These are phyloP conservation scores for Arnoldichthys spilopterus DNA, from an alignment of 2,797 vertebrate genomes.

Conservation along the genomic window DNA sequence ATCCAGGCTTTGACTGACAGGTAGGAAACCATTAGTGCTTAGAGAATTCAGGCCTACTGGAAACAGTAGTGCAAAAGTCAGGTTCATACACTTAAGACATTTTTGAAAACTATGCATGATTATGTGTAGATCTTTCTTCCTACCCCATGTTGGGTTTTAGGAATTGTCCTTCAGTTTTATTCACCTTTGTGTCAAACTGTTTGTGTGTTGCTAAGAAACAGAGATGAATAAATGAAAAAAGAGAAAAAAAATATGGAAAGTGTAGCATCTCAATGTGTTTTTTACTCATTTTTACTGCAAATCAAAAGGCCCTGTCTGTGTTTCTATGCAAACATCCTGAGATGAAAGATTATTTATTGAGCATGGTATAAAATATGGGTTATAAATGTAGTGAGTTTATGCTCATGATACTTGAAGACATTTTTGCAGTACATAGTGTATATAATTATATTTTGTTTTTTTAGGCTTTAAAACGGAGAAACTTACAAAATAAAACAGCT, in stretches of 20 bases:
- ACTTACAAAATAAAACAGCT: no score
- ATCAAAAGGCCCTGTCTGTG: conserved; percentile 38
- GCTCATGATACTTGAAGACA: background rate
- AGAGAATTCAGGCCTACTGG: background rate
- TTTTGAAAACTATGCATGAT: background rate
- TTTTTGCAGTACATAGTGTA: background rate
- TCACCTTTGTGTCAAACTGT: conserved; percentile 46
- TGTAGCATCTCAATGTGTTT: conserved; percentile 2
- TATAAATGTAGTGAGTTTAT: background rate
- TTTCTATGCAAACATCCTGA: conserved; percentile 53
- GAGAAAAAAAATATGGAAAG: background rate
- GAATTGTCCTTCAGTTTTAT: conserved; percentile 22
- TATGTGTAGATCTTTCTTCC: conserved; percentile 8
- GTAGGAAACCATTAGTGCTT: background rate
- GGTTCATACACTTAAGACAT: background rate
- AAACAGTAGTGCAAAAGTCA: background rate
- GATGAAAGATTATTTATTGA: background rate
- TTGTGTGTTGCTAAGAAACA: conserved; percentile 48
- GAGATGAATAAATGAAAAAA: conserved; percentile 1
- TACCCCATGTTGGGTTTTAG: background rate
- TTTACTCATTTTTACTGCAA: conserved; percentile 1
- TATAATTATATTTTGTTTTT: no score
- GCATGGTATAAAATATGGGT: background rate
- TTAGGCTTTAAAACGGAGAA: no score
- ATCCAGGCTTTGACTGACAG: conserved; percentile 8